These are phyloP conservation scores for Mercenaria mercenaria DNA, from an alignment of 1,140 invertebrate genomes.

Conservation along the genomic window DNA sequence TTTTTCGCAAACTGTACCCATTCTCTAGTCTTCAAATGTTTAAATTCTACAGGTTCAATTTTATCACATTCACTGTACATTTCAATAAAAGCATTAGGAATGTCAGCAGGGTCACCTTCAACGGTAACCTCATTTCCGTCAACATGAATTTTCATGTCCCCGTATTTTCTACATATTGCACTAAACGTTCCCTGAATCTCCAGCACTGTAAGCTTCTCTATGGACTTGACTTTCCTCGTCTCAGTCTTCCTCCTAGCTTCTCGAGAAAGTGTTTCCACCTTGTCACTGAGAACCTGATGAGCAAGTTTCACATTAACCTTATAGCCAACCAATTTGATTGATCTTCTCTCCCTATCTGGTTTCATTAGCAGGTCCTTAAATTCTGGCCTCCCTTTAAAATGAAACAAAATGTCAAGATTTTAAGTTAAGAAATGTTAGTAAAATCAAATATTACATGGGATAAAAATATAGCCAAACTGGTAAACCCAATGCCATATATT, in stretches of 20 bases:
- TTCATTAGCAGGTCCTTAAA: conserved; percentile 61
- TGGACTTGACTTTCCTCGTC: conserved; percentile 50
- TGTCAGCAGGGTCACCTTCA: conserved; percentile 59
- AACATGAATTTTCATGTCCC: conserved; percentile 42
- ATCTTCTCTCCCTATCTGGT: conserved; percentile 46
- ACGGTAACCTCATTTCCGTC: conserved; percentile 50
- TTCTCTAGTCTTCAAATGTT: conserved; percentile 49
- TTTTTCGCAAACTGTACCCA: conserved; percentile 51
- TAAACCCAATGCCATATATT: too few species aligned
- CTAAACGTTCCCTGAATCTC: conserved; percentile 53
- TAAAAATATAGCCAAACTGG: not conserved
- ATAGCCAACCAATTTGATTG: conserved; percentile 48
- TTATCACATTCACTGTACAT: conserved; percentile 60
- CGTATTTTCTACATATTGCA: conserved; percentile 37
- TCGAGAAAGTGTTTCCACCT: conserved; percentile 29
- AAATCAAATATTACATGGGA: not conserved
- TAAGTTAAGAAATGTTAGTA: not conserved
- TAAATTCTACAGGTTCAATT: conserved; percentile 39
- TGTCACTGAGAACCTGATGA: conserved; percentile 17
- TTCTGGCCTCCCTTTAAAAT: conserved; percentile 51
- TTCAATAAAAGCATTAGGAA: conserved; percentile 59
- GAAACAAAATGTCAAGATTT: too few species aligned
- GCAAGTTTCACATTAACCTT: conserved; percentile 50
- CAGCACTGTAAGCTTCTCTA: conserved; percentile 29
- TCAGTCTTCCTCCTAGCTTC: conserved; percentile 53